These are phyloP conservation scores for Oryzias melastigma DNA, from an alignment of 2,113 vertebrate species.

Conservation along the genomic window DNA sequence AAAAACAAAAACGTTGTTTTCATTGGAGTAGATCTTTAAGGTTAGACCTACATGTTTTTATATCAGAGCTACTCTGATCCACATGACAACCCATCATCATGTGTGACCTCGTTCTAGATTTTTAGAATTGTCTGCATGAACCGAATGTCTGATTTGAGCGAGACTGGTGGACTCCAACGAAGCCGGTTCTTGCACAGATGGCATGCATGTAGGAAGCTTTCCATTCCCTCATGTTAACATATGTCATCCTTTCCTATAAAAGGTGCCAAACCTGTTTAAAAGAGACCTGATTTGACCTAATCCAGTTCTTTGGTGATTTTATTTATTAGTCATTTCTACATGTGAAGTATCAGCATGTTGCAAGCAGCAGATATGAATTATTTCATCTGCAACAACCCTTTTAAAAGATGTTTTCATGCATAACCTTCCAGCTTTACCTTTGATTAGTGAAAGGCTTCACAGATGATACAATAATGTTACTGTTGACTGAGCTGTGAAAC, in stretches of 20 bases:
- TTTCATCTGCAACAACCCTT: too few species aligned
- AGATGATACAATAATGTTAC: conserved; percentile 25
- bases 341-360: conserved; percentile 1
- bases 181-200: conserved; percentile 62
- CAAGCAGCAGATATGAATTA: not conserved
- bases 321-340: not conserved
- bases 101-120: too few species aligned
- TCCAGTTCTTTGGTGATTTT: not conserved
- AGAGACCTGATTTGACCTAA: conserved; percentile 26
- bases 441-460: conserved; percentile 15
- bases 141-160: not conserved
- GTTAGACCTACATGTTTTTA: too few species aligned
- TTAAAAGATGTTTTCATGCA: not conserved
- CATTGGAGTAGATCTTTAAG: too few species aligned
- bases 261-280: conserved; percentile 43
- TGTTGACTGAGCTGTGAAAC: conserved; percentile 15
- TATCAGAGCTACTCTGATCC: too few species aligned
- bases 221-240: conserved; percentile 63
- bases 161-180: conserved; percentile 20
- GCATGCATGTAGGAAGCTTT: conserved; percentile 62
- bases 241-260: conserved; percentile 63
- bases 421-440: conserved; percentile 1
- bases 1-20: too few species aligned
- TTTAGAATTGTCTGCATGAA: too few species aligned
- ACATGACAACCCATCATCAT: too few species aligned